Evolutionary conservation across 1,140 invertebrate genomes (phyloP).

Genomic region (Arctopsyche grandis): DNA sequence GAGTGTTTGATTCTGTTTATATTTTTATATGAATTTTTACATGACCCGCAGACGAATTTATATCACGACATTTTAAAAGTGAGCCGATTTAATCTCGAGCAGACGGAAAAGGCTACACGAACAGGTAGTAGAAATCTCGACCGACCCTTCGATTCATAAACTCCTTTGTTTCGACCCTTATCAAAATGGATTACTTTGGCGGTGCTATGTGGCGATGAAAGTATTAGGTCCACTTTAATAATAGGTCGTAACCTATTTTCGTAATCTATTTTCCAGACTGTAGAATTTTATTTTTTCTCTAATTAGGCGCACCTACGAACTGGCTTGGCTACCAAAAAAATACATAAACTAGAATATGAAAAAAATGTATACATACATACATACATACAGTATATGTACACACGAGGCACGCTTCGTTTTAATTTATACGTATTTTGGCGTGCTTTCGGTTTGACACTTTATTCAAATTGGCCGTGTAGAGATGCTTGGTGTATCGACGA

Average conservation of each 20-base stretch:
- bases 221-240: conserved; percentile 53
- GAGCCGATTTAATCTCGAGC: conserved; percentile 43
- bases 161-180: conserved; percentile 50
- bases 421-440: too few relatives aligned
- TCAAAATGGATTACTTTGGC: conserved; percentile 53
- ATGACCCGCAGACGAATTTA: too few relatives aligned
- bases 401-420: too few relatives aligned
- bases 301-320: conserved; percentile 18
- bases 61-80: background rate
- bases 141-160: conserved; percentile 43
- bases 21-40: too few relatives aligned
- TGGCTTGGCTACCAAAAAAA: background rate
- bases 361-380: too few relatives aligned
- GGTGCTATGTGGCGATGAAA: conserved; percentile 51
- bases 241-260: conserved; percentile 36
- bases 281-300: conserved; percentile 33
- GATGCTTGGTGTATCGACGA: too few relatives aligned
- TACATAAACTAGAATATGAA: background rate
- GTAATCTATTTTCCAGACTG: conserved; percentile 43
- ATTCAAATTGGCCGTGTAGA: too few relatives aligned
- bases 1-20: too few relatives aligned
- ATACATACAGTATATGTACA: background rate
- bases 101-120: conserved; percentile 20
- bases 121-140: conserved; percentile 25
- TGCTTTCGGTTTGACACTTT: too few relatives aligned